A percentile compares a stretch with the other conserved stretches of the same genome.
Conservation (phyloP, 2,888 invertebrate species). For the Lasioglossum villosulum region DNA sequence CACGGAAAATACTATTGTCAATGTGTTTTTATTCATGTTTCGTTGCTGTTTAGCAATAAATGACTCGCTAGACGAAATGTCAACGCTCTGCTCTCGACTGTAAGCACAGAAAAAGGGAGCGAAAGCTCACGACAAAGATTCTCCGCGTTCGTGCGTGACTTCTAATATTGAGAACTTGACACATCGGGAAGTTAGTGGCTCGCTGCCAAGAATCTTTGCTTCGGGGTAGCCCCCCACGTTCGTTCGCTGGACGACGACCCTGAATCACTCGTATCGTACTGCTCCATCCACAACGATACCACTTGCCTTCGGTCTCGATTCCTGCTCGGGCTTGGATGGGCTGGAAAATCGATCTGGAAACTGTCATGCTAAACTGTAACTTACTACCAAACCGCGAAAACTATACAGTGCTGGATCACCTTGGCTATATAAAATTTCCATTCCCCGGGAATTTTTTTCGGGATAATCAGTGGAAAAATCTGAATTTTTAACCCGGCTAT, state of each 20-base stretch:
- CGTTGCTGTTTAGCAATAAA: not conserved
- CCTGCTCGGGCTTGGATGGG: not conserved
- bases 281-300: slow-evolving; percentile 45
- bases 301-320: not conserved
- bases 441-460: not conserved
- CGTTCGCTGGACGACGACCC: slow-evolving; percentile 70
- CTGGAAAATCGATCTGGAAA: not conserved
- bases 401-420: not conserved
- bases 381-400: not conserved
- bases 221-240: slow-evolving; percentile 59
- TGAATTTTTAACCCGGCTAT: too few relatives aligned
- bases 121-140: slow-evolving; percentile 37
- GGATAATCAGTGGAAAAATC: too few relatives aligned
- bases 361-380: not conserved
- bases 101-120: not conserved
- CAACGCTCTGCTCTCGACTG: not conserved
- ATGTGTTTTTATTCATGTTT: not conserved
- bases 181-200: slow-evolving; percentile 78
- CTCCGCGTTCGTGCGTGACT: slow-evolving; percentile 43
- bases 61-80: not conserved
- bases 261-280: slow-evolving; percentile 55
- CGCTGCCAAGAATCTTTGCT: slow-evolving; percentile 69
- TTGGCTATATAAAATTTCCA: not conserved
- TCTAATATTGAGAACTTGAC: slow-evolving; percentile 76
- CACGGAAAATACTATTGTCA: not conserved